Evolutionary conservation across 2,888 invertebrate species (phyloP).

Genomic region (Apodemia hepburni): DNA sequence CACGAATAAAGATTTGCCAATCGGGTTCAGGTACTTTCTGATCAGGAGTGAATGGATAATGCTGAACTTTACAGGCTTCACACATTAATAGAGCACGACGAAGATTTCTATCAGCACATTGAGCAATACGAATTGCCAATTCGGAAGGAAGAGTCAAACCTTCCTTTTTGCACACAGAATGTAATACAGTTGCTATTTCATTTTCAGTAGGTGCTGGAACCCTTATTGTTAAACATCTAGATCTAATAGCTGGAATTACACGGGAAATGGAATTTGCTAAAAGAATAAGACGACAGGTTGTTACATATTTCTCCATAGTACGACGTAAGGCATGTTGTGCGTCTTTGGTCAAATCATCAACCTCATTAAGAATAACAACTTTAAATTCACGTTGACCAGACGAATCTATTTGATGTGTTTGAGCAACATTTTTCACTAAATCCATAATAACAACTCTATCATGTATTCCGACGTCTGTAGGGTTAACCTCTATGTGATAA

Average conservation of each 20-base stretch:
- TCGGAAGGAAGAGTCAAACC: constrained; percentile 87
- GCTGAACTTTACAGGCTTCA: constrained; percentile 95
- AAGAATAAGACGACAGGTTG: constrained; percentile 95
- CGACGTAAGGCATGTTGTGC: constrained; percentile 98
- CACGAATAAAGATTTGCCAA: constrained; percentile 93
- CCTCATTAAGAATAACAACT: constrained; percentile 97
- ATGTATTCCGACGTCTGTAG: constrained; percentile 98
- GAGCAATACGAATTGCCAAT: constrained; percentile 88
- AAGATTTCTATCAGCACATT: constrained; percentile 92
- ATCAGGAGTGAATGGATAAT: constrained; percentile 90
- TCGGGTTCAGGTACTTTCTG: constrained; percentile 94
- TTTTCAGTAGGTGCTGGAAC: constrained; percentile 92
- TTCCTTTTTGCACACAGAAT: constrained; percentile 89
- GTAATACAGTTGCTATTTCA: constrained; percentile 86
- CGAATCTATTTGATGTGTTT: constrained; percentile 95
- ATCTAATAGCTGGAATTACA: constrained; percentile 97
- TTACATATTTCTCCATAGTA: constrained; percentile 99
- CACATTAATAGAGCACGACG: constrained; percentile 95
- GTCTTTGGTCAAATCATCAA: constrained; percentile 96
- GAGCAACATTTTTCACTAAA: constrained; percentile 97
- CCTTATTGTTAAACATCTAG: constrained; percentile 95
- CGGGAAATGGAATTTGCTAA: constrained; percentile 97
- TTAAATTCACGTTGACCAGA: constrained; percentile 95
- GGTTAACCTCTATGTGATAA: constrained; percentile 95
- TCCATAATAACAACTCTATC: constrained; percentile 99